A percentile compares a stretch with the other conserved stretches of the same genome.
These are phyloP conservation scores for Diaprepes abbreviatus DNA, from an alignment of 2,888 invertebrate genomes.

Conservation along the genomic window DNA sequence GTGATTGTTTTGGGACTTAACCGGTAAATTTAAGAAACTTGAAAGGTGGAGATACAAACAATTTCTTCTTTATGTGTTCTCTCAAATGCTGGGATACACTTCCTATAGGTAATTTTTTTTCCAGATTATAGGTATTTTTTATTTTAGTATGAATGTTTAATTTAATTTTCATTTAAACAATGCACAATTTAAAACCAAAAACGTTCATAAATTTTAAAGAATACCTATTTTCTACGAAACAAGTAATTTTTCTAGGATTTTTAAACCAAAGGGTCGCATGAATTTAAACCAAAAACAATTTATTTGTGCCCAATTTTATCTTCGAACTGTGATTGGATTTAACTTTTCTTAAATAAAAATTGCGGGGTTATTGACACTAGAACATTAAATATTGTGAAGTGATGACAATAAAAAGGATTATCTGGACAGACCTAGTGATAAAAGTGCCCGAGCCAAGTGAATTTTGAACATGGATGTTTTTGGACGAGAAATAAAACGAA, in stretches of 20 bases:
- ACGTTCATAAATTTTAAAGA: too few species aligned
- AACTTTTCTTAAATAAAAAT: neutral
- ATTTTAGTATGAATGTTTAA: neutral
- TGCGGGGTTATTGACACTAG: constrained; percentile 11
- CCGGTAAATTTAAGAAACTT: constrained; percentile 49
- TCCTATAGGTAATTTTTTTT: constrained; percentile 73
- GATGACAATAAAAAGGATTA: neutral
- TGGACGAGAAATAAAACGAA: too few species aligned
- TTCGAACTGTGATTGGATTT: too few species aligned
- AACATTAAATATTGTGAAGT: constrained; percentile 12
- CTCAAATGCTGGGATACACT: constrained; percentile 79
- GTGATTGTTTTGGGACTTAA: constrained; percentile 55
- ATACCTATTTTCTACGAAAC: neutral
- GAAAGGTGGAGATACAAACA: constrained; percentile 33
- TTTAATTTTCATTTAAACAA: neutral
- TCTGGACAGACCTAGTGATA: neutral
- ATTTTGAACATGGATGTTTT: too few species aligned
- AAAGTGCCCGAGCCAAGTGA: too few species aligned
- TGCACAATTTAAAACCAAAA: too few species aligned
- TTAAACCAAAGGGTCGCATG: neutral
- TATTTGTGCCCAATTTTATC: too few species aligned
- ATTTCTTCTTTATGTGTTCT: constrained; percentile 69
- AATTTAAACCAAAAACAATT: too few species aligned
- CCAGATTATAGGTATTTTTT: constrained; percentile 1
- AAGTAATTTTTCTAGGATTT: neutral